These are phyloP conservation scores for Lordiphosa stackelbergi DNA, from an alignment of 1,140 invertebrate genomes.

Conservation along the genomic window DNA sequence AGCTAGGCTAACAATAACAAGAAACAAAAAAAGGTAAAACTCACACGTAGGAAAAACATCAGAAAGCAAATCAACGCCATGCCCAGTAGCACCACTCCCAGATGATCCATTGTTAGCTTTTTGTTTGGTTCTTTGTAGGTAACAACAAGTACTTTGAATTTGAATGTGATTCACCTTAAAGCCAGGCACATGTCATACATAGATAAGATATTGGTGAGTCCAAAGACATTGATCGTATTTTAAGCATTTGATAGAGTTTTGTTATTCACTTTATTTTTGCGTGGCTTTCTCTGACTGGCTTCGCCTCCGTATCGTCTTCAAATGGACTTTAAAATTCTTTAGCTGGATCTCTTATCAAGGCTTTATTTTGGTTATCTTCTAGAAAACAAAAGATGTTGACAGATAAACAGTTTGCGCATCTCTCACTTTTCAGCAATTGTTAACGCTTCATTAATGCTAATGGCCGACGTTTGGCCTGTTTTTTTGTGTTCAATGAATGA, in stretches of 20 bases:
- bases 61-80: conserved; percentile 51
- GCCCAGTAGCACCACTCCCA: conserved; percentile 43
- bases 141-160: not conserved
- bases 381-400: not conserved
- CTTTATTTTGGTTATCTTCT: conserved; percentile 11
- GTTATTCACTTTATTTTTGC: conserved; percentile 16
- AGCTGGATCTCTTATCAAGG: conserved; percentile 11
- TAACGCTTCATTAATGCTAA: conserved; percentile 50
- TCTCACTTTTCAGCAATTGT: not conserved
- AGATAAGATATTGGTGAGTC: conserved; percentile 39
- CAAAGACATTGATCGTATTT: conserved; percentile 39
- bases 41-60: conserved; percentile 66
- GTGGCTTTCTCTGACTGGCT: not conserved
- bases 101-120: conserved; percentile 50
- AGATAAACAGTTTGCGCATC: conserved; percentile 7
- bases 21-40: conserved; percentile 17
- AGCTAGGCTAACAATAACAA: not conserved
- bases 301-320: too few relatives aligned
- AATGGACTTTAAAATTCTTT: too few relatives aligned
- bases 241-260: conserved; percentile 42
- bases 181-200: conserved; percentile 31
- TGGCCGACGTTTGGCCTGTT: conserved; percentile 36
- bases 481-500: not conserved
- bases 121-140: conserved; percentile 8
- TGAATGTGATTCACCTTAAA: conserved; percentile 32